Conservation (phyloP, 2,888 invertebrate genomes). For the Drosophila neutralis region DNA sequence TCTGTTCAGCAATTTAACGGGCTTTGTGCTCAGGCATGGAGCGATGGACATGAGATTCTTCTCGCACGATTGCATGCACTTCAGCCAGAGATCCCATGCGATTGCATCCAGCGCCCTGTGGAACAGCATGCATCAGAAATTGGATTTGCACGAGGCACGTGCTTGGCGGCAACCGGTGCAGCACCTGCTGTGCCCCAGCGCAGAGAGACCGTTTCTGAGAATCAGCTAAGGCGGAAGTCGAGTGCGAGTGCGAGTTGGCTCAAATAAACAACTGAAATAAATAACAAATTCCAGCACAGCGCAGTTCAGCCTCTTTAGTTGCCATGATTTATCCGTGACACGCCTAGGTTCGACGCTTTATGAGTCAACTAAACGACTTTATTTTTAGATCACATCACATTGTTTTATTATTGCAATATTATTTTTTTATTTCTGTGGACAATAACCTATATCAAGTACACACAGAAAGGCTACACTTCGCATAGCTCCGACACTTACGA, state of each 20-base stretch:
- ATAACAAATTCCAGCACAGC: background rate
- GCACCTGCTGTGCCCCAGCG: constrained; percentile 78
- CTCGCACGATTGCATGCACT: constrained; percentile 34
- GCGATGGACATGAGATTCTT: constrained; percentile 13
- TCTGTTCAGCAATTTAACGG: constrained; percentile 6
- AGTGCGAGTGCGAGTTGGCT: background rate
- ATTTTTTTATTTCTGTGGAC: constrained; percentile 42
- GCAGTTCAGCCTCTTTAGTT: constrained; percentile 7
- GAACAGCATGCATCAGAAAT: constrained; percentile 25
- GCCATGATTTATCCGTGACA: constrained; percentile 38
- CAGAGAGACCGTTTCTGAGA: constrained; percentile 61
- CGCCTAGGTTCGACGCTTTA: constrained; percentile 32
- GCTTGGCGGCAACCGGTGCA: constrained; percentile 26
- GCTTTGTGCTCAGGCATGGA: background rate
- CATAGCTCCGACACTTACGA: constrained; percentile 31
- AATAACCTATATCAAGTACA: constrained; percentile 73
- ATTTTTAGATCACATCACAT: constrained; percentile 61
- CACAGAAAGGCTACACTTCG: constrained; percentile 41
- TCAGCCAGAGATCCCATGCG: constrained; percentile 25
- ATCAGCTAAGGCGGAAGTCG: constrained; percentile 23
- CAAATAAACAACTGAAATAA: background rate
- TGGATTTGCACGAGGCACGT: background rate
- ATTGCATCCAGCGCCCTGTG: constrained; percentile 17
- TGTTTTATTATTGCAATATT: constrained; percentile 11
- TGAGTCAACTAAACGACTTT: constrained; percentile 49